Evolutionary conservation across 2,888 invertebrate genomes (phyloP).

Genomic region (Phalera bucephala): DNA sequence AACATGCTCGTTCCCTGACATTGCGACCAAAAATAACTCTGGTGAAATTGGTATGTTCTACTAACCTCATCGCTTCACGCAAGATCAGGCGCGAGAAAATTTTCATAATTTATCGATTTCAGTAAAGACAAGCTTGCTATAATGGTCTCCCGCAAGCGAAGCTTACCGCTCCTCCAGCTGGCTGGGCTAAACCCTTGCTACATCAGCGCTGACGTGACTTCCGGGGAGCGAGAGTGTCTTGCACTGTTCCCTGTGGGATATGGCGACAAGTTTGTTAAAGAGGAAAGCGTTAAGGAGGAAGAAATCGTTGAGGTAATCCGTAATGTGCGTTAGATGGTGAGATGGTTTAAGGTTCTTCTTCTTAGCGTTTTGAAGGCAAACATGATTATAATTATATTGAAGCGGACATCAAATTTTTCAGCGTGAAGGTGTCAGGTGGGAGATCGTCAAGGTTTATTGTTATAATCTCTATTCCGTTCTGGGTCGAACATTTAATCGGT

Average conservation of each 20-base stretch:
- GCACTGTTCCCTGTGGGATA: conserved; percentile 72
- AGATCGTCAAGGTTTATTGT: not conserved
- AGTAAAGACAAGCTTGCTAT: conserved; percentile 69
- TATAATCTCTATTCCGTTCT: not conserved
- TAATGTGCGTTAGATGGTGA: too few relatives aligned
- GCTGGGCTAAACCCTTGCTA: conserved; percentile 66
- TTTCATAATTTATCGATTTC: not conserved
- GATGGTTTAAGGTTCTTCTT: too few relatives aligned
- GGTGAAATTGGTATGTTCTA: too few relatives aligned
- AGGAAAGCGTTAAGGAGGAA: conserved; percentile 51
- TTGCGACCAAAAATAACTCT: too few relatives aligned
- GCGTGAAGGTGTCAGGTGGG: too few relatives aligned
- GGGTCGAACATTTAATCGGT: too few relatives aligned
- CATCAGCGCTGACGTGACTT: conserved; percentile 59
- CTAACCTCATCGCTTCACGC: too few relatives aligned
- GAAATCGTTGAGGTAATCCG: conserved; percentile 27
- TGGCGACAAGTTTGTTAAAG: conserved; percentile 63
- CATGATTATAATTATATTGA: not conserved
- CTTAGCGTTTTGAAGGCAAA: too few relatives aligned
- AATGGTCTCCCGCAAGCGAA: conserved; percentile 71
- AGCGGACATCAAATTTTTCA: too few relatives aligned
- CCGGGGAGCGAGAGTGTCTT: conserved; percentile 67
- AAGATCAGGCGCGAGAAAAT: too few relatives aligned
- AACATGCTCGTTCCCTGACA: too few relatives aligned
- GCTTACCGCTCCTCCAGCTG: conserved; percentile 64